Evolutionary conservation across 2,113 vertebrate genomes (phyloP).

Genomic region (Rhinolophus ferrumequinum): DNA sequence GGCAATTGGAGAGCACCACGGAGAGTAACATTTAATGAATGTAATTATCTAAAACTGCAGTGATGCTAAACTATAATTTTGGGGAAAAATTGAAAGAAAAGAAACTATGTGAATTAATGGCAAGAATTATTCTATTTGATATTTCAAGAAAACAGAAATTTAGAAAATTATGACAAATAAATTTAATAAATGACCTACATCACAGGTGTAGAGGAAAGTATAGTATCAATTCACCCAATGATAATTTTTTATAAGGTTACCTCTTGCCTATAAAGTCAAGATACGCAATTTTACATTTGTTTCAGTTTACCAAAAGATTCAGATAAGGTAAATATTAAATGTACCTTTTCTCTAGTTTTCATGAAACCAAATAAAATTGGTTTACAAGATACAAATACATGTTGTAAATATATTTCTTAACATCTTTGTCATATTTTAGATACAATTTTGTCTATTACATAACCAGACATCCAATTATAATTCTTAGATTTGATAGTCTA

Average conservation of each 20-base stretch:
- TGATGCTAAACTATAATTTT: conserved; percentile 11
- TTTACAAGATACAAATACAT: conserved; percentile 43
- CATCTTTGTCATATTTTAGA: conserved; percentile 64
- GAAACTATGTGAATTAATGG: not conserved
- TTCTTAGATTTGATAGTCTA: conserved; percentile 48
- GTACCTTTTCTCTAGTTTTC: not conserved
- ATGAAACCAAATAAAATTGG: conserved; percentile 55
- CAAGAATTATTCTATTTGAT: not conserved
- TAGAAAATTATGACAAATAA: not conserved
- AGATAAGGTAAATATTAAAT: not conserved
- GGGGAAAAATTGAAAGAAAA: not conserved
- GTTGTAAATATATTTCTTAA: conserved; percentile 65
- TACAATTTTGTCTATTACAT: conserved; percentile 41
- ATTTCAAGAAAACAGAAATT: not conserved
- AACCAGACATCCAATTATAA: not conserved
- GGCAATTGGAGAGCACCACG: not conserved
- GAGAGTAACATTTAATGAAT: not conserved
- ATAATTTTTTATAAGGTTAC: not conserved
- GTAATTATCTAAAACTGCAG: not conserved
- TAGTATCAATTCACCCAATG: not conserved
- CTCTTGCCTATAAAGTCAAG: not conserved
- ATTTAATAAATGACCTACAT: not conserved
- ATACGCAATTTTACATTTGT: not conserved
- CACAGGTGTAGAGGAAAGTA: not conserved
- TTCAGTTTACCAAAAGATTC: conserved; percentile 38